phyloP scores from a whole-genome alignment of 2,113 vertebrate genomes.

The Ictalurus punctatus region DNA sequence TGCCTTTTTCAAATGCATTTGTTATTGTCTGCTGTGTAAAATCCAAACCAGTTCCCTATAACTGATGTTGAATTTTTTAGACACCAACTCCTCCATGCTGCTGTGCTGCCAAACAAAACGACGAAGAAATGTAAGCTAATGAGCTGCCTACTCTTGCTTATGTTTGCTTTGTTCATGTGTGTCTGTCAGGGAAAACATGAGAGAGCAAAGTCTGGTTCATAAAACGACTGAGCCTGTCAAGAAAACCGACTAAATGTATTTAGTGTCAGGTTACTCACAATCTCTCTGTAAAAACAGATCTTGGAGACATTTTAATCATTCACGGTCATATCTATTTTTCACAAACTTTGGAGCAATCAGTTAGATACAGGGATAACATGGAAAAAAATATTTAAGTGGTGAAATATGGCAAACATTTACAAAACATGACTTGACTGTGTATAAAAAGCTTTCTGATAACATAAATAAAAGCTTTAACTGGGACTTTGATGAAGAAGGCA shows the following conservation, averaged over 20 bases:
- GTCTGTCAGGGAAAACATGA: background rate
- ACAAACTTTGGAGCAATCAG: no score
- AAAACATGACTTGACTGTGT: no score
- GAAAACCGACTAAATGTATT: background rate
- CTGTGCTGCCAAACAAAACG: background rate
- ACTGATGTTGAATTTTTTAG: background rate
- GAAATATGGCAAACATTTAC: no score
- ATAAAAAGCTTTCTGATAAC: background rate
- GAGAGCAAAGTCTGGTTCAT: background rate
- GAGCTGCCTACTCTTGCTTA: background rate
- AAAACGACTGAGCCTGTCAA: background rate
- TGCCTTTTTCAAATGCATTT: background rate
- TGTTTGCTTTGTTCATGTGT: background rate
- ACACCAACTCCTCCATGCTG: background rate
- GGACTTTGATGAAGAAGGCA: no score
- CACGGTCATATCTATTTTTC: no score
- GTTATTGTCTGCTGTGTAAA: background rate
- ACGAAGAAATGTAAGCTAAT: no score
- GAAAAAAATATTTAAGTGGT: no score
- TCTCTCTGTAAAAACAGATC: background rate
- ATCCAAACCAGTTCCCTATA: background rate
- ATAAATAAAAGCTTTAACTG: no score
- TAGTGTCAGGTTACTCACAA: background rate
- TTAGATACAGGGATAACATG: no score
- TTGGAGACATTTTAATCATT: background rate